Evolutionary conservation across 1,140 invertebrate genomes (phyloP).

Genomic region (Centruroides sculpturatus): DNA sequence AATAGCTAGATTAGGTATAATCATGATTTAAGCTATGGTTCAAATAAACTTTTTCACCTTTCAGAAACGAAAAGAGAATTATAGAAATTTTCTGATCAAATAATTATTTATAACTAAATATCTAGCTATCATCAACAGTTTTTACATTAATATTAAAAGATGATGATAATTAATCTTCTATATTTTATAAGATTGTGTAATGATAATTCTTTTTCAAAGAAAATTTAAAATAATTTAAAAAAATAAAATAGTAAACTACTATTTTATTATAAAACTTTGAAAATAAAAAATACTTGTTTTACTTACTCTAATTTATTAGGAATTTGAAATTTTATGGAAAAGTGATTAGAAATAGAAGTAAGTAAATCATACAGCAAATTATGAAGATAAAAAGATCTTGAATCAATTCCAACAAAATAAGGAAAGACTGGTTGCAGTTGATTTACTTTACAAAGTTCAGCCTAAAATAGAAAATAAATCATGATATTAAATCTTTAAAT

Average conservation of each 20-base stretch:
- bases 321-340: slow-evolving; percentile 25
- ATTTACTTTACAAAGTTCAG: background rate
- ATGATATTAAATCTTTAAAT: too few relatives aligned
- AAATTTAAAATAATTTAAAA: background rate
- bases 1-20: too few relatives aligned
- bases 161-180: too few relatives aligned
- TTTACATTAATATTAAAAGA: too few relatives aligned
- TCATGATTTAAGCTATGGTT: too few relatives aligned
- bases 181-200: too few relatives aligned
- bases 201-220: too few relatives aligned
- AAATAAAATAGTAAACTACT: slow-evolving; percentile 8
- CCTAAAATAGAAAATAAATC: background rate
- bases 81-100: too few relatives aligned
- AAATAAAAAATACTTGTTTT: slow-evolving; percentile 18
- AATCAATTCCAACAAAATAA: slow-evolving; percentile 10
- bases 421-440: slow-evolving; percentile 3
- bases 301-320: slow-evolving; percentile 23
- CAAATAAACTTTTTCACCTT: too few relatives aligned
- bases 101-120: too few relatives aligned
- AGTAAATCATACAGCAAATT: slow-evolving; percentile 7
- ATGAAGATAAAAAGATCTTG: slow-evolving; percentile 2
- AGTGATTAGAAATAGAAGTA: slow-evolving; percentile 6
- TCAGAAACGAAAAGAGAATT: too few relatives aligned
- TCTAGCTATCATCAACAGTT: too few relatives aligned
- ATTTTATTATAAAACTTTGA: slow-evolving; percentile 19